Evolutionary conservation across 1,140 invertebrate genomes (phyloP).

Genomic region (Aphidius ervi): DNA sequence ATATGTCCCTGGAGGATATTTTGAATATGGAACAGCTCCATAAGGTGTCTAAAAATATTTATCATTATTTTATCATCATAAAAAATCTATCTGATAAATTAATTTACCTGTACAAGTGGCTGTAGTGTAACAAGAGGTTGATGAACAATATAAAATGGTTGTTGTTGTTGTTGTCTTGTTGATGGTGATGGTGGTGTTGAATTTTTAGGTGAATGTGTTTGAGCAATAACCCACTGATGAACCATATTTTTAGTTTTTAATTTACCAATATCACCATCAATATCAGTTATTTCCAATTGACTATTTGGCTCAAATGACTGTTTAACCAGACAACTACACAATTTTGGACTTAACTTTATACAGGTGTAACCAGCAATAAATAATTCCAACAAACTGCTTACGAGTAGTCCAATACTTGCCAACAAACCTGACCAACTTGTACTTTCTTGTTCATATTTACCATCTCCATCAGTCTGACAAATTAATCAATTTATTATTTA

Average conservation of each 20-base stretch:
- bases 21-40: slow-evolving; percentile 2
- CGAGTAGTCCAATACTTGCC: slow-evolving; percentile 44
- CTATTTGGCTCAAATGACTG: slow-evolving; percentile 21
- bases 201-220: slow-evolving; percentile 42
- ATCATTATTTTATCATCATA: too few relatives aligned
- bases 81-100: background rate
- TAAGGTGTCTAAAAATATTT: slow-evolving; percentile 3
- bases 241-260: slow-evolving; percentile 50
- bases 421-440: slow-evolving; percentile 43
- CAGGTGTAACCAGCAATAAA: slow-evolving; percentile 47
- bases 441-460: slow-evolving; percentile 32
- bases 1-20: slow-evolving; percentile 6
- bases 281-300: background rate
- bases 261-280: slow-evolving; percentile 29
- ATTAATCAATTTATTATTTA: slow-evolving; percentile 5
- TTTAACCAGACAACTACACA: slow-evolving; percentile 41
- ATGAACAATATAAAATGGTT: slow-evolving; percentile 42
- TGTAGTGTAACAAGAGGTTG: slow-evolving; percentile 46
- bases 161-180: slow-evolving; percentile 8
- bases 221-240: slow-evolving; percentile 49
- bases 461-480: slow-evolving; percentile 32
- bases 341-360: slow-evolving; percentile 44
- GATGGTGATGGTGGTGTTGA: slow-evolving; percentile 12
- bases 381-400: slow-evolving; percentile 44
- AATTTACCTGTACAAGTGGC: slow-evolving; percentile 44